phyloP scores from a whole-genome alignment of 1,140 invertebrate genomes.

The Mercenaria mercenaria region DNA sequence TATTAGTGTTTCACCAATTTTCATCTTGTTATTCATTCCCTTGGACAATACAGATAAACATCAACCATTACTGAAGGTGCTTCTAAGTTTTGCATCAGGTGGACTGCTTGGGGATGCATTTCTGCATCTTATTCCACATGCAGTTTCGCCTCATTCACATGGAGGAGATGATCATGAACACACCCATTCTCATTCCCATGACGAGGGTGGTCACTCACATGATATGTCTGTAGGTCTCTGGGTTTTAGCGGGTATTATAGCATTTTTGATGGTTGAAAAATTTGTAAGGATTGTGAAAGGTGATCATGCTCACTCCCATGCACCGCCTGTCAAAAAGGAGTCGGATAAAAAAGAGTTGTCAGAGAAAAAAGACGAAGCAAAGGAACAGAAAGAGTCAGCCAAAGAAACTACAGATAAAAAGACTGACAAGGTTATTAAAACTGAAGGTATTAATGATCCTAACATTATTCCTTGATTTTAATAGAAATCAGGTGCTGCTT shows the following conservation, averaged over 20 bases:
- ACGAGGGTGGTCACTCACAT: slow-evolving; percentile 85
- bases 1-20: slow-evolving; percentile 97
- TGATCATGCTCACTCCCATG: slow-evolving; percentile 88
- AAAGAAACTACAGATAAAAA: slow-evolving; percentile 73
- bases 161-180: slow-evolving; percentile 87
- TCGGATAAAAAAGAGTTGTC: slow-evolving; percentile 70
- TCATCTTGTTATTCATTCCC: slow-evolving; percentile 97
- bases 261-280: slow-evolving; percentile 97
- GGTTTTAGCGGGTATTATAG: slow-evolving; percentile 95
- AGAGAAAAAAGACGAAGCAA: slow-evolving; percentile 65
- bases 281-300: slow-evolving; percentile 95
- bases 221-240: slow-evolving; percentile 96
- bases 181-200: slow-evolving; percentile 85
- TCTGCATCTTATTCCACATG: slow-evolving; percentile 98
- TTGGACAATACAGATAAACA: slow-evolving; percentile 92
- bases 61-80: slow-evolving; percentile 92
- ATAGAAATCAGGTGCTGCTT: too few species aligned
- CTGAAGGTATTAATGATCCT: too few species aligned
- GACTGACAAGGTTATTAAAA: slow-evolving; percentile 67
- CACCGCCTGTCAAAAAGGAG: slow-evolving; percentile 72
- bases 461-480: too few species aligned
- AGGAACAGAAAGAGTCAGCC: slow-evolving; percentile 58
- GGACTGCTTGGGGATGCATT: slow-evolving; percentile 98
- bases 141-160: slow-evolving; percentile 89
- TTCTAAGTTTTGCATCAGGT: slow-evolving; percentile 97